A percentile compares a stretch with the other conserved stretches of the same genome.
Evolutionary conservation across 2,888 invertebrate genomes (phyloP).

Genomic region (Dorcus hopei): DNA sequence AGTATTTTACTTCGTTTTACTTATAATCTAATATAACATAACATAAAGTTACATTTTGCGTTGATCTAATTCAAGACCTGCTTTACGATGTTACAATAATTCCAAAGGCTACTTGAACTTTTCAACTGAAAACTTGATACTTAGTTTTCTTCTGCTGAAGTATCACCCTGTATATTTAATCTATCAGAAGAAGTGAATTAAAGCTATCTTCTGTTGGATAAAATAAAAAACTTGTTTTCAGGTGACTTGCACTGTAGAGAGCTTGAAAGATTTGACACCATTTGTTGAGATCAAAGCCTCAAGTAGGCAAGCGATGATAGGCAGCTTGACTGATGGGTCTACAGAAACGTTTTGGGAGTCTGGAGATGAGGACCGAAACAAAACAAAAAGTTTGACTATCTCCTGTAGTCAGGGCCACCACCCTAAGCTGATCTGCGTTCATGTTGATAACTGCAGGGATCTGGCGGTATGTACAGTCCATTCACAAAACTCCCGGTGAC

Average conservation of each 20-base stretch:
- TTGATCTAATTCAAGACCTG: too few species aligned
- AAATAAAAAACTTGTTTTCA: constrained; percentile 1
- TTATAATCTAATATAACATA: too few species aligned
- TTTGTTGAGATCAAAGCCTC: constrained; percentile 82
- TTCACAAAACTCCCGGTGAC: too few species aligned
- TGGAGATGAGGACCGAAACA: constrained; percentile 93
- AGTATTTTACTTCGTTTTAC: too few species aligned
- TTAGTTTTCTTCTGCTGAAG: too few species aligned
- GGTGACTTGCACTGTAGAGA: constrained; percentile 57
- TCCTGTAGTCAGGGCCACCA: constrained; percentile 61
- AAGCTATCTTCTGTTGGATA: too few species aligned
- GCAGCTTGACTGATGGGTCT: constrained; percentile 87
- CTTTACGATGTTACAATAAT: too few species aligned
- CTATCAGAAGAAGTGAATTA: too few species aligned
- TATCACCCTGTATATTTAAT: too few species aligned
- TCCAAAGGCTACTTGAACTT: too few species aligned
- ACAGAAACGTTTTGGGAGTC: constrained; percentile 99
- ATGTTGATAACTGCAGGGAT: constrained; percentile 93
- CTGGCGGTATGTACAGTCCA: constrained; percentile 71
- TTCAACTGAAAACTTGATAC: too few species aligned
- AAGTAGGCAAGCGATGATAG: constrained; percentile 91
- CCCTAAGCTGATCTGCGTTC: constrained; percentile 77
- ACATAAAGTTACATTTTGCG: too few species aligned
- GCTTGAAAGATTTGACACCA: constrained; percentile 70
- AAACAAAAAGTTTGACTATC: constrained; percentile 80